These are phyloP conservation scores for Morone saxatilis DNA, from an alignment of 2,113 vertebrate genomes.

Conservation along the genomic window DNA sequence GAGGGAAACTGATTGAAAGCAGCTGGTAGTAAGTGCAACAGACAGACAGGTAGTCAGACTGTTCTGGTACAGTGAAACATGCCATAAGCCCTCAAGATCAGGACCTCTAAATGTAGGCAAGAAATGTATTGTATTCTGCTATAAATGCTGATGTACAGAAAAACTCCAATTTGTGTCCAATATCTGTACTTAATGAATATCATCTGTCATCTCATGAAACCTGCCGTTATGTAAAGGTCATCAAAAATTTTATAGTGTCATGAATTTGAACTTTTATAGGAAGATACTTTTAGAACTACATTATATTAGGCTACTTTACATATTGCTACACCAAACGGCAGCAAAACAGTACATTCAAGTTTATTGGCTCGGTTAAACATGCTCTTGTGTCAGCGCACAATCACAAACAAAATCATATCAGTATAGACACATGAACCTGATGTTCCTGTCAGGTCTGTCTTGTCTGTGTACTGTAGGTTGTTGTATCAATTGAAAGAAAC, in stretches of 20 bases:
- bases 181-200: background rate
- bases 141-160: background rate
- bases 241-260: background rate
- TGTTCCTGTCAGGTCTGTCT: background rate
- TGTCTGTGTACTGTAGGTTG: background rate
- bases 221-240: background rate
- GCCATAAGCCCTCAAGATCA: background rate
- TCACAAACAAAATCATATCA: background rate
- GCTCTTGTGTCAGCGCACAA: background rate
- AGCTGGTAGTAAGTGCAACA: slow-evolving; percentile 57
- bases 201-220: background rate
- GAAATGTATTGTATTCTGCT: background rate
- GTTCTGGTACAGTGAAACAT: background rate
- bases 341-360: background rate
- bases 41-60: slow-evolving; percentile 47
- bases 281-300: background rate
- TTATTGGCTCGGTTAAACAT: background rate
- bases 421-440: background rate
- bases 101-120: background rate
- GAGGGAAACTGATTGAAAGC: slow-evolving; percentile 68
- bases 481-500: background rate
- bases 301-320: background rate
- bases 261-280: background rate
- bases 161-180: background rate
- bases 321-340: background rate